Evolutionary conservation across 2,888 invertebrate species (phyloP).

Genomic region (Rhagonycha lutea): DNA sequence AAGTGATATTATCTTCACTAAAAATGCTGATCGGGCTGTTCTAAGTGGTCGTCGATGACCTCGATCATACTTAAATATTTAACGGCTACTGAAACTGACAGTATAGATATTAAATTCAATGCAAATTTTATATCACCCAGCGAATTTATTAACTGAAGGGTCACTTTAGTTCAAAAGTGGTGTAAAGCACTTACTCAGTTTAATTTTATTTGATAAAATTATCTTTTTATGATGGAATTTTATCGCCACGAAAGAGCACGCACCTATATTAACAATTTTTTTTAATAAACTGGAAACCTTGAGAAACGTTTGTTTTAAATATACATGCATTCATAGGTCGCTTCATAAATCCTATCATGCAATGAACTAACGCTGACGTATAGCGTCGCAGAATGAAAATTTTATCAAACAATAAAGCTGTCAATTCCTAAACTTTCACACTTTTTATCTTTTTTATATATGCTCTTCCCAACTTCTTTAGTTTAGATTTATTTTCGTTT

Average conservation of each 20-base stretch:
- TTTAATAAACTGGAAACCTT: background rate
- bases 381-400: background rate
- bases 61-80: conserved; percentile 28
- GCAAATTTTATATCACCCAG: conserved; percentile 31
- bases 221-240: background rate
- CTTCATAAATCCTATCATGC: conserved; percentile 4
- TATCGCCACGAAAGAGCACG: background rate
- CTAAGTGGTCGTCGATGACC: conserved; percentile 32
- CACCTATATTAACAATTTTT: background rate
- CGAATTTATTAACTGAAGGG: conserved; percentile 31
- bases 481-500: background rate
- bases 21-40: conserved; percentile 31
- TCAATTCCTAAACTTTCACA: background rate
- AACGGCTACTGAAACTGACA: conserved; percentile 33
- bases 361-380: conserved; percentile 1
- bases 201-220: background rate
- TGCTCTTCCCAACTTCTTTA: background rate
- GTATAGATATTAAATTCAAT: conserved; percentile 34
- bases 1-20: conserved; percentile 26
- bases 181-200: conserved; percentile 25
- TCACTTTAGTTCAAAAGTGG: conserved; percentile 23
- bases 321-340: background rate
- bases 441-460: background rate
- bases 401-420: conserved; percentile 4
- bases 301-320: background rate